Conservation (phyloP, 2,888 invertebrate species). For the Endotricha flammealis region DNA sequence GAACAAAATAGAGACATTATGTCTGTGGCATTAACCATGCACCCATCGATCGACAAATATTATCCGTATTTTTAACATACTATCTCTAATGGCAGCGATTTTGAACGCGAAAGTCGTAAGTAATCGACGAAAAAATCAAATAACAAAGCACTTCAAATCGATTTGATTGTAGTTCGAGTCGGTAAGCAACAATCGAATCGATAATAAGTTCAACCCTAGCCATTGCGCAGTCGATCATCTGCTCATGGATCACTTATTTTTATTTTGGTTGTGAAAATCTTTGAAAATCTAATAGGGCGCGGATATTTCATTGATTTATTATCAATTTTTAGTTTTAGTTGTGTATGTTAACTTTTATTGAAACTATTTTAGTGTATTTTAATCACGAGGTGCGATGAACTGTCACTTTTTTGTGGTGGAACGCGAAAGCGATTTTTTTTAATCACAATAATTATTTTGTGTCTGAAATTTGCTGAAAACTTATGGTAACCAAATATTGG, state of each 20-base stretch:
- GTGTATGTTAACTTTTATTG: slow-evolving; percentile 12
- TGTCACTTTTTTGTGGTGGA: slow-evolving; percentile 69
- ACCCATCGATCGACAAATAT: no score
- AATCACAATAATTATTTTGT: slow-evolving; percentile 42
- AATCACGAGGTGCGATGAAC: slow-evolving; percentile 49
- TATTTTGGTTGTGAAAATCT: slow-evolving; percentile 30
- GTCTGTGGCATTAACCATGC: no score
- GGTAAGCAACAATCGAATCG: no score
- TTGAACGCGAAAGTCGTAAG: no score
- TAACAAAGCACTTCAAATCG: no score
- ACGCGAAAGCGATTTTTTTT: slow-evolving; percentile 61
- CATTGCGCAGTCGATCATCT: slow-evolving; percentile 21
- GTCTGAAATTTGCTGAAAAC: slow-evolving; percentile 39
- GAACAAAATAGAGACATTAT: no score
- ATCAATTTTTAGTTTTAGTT: not conserved
- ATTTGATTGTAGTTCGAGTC: no score
- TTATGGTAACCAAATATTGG: slow-evolving; percentile 32
- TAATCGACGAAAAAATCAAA: no score
- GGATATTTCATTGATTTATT: not conserved
- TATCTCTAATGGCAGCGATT: no score
- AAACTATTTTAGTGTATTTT: no score
- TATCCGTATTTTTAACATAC: no score
- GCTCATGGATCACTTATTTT: slow-evolving; percentile 29
- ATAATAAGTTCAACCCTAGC: not conserved
- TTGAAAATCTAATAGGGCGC: not conserved